Percentiles rank a stretch among this genome's conserved stretches.
These are phyloP conservation scores for Esperia sulphurella DNA, from an alignment of 2,888 invertebrate genomes.

Conservation along the genomic window DNA sequence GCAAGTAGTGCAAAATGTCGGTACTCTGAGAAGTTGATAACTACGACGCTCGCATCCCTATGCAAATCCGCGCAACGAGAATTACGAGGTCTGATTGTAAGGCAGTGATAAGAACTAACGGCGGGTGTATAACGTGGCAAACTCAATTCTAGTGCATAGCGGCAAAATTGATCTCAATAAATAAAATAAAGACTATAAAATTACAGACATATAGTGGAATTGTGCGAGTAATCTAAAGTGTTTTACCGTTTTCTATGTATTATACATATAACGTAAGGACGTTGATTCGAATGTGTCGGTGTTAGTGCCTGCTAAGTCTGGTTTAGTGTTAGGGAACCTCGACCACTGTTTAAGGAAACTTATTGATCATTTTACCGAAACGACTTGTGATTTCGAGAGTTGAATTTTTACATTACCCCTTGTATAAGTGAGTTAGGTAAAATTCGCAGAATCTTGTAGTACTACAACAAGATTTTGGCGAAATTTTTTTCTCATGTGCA, in stretches of 20 bases:
- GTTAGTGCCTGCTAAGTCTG: conserved; percentile 74
- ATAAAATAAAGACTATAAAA: conserved; percentile 64
- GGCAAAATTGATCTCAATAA: conserved; percentile 75
- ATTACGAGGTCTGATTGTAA: neutral
- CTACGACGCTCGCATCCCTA: too few relatives aligned
- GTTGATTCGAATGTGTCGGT: conserved; percentile 55
- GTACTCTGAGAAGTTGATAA: too few relatives aligned
- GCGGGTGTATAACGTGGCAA: conserved; percentile 26
- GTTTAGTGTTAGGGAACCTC: conserved; percentile 53
- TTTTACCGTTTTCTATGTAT: conserved; percentile 73
- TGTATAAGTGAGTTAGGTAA: conserved; percentile 9
- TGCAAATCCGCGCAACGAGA: too few relatives aligned
- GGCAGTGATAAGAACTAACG: conserved; percentile 23
- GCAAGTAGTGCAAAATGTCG: too few relatives aligned
- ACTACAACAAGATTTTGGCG: conserved; percentile 45
- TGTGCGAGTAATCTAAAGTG: conserved; percentile 62
- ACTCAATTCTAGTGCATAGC: conserved; percentile 53
- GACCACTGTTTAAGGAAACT: conserved; percentile 60
- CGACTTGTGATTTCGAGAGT: conserved; percentile 59
- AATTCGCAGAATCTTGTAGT: conserved; percentile 52
- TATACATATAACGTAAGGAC: conserved; percentile 53
- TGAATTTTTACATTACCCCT: conserved; percentile 33
- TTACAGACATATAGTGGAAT: conserved; percentile 71
- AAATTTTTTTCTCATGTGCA: conserved; percentile 34
- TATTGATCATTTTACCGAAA: conserved; percentile 60